A percentile compares a stretch with the other conserved stretches of the same genome.
phyloP scores from a whole-genome alignment of 2,113 vertebrate species.

The Sporophila hypoxantha region DNA sequence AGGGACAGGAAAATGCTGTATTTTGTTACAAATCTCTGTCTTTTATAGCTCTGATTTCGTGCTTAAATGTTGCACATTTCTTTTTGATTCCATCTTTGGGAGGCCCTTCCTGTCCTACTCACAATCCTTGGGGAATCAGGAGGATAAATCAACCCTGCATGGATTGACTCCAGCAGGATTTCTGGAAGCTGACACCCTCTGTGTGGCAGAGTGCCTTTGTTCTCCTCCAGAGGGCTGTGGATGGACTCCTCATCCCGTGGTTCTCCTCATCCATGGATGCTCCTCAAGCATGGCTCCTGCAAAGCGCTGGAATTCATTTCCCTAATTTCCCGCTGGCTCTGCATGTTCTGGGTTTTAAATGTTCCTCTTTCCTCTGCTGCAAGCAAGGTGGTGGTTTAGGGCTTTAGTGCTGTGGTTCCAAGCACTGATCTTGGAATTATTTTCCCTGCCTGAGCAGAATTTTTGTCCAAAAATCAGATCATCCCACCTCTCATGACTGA shows the following conservation, averaged over 20 bases:
- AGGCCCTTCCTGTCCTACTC: neutral
- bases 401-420: neutral
- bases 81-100: neutral
- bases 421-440: neutral
- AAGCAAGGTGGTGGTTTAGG: neutral
- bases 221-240: neutral
- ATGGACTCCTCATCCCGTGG: neutral
- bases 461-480: neutral
- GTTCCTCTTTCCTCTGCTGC: neutral
- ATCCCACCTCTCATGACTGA: neutral
- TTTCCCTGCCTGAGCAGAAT: neutral
- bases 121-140: neutral
- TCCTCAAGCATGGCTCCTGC: neutral
- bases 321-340: neutral
- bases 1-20: neutral
- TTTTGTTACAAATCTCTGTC: constrained; percentile 10
- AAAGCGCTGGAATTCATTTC: neutral
- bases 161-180: neutral
- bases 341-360: neutral
- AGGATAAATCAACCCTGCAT: accelerated
- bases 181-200: neutral
- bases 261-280: neutral
- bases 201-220: neutral
- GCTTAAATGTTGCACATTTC: neutral
- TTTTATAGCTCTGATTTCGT: neutral